phyloP scores from a whole-genome alignment of 2,888 invertebrate genomes.

The Caradrina clavipalpis region DNA sequence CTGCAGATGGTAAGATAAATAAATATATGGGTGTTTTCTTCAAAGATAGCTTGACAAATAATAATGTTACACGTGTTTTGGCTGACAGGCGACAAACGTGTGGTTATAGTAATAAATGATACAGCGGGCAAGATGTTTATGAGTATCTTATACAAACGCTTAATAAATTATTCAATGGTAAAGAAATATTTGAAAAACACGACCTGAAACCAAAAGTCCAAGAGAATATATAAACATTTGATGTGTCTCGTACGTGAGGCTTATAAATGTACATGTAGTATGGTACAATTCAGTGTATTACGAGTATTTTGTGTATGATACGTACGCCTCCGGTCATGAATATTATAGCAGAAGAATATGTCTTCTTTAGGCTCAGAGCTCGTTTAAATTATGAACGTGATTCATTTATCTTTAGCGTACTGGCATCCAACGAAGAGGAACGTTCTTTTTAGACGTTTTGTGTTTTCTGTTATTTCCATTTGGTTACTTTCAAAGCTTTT shows the following conservation, averaged over 20 bases:
- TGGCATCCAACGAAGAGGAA: constrained; percentile 25
- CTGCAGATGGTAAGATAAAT: constrained; percentile 22
- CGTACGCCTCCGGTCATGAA: constrained; percentile 58
- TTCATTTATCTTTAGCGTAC: constrained; percentile 61
- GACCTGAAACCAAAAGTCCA: constrained; percentile 16
- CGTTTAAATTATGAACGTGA: constrained; percentile 64
- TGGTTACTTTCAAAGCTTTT: constrained; percentile 33
- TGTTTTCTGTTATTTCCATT: constrained; percentile 41
- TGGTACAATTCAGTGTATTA: constrained; percentile 35
- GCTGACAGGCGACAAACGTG: background rate
- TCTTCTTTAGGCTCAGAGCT: constrained; percentile 56
- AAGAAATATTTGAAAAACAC: constrained; percentile 2
- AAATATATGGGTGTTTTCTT: constrained; percentile 14
- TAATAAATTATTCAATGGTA: constrained; percentile 7
- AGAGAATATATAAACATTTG: constrained; percentile 26
- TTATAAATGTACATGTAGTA: constrained; percentile 51
- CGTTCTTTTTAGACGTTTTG: constrained; percentile 36
- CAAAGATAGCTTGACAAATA: constrained; percentile 11
- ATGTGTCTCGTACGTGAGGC: constrained; percentile 32
- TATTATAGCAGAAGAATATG: constrained; percentile 62
- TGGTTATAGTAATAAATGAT: constrained; percentile 3
- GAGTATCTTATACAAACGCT: background rate
- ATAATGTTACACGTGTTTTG: constrained; percentile 15
- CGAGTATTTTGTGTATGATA: constrained; percentile 49
- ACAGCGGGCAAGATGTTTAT: background rate